Conservation (phyloP, 2,888 invertebrate species). For the Tetragonisca angustula region DNA sequence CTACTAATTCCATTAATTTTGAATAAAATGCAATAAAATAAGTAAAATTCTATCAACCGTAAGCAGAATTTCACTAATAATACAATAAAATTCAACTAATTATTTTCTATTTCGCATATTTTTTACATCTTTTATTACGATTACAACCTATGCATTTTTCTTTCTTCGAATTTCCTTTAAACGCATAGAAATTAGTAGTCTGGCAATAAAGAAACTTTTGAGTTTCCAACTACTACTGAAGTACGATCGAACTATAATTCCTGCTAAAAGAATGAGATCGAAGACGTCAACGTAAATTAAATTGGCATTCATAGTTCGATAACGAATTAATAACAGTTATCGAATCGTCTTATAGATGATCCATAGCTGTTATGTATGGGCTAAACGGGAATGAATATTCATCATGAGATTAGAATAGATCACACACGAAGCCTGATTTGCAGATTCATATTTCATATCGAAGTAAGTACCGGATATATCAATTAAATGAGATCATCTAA, state of each 20-base stretch:
- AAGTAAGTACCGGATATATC: background rate
- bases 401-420: conserved; percentile 4
- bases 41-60: too few species aligned
- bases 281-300: background rate
- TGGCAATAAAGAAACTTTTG: background rate
- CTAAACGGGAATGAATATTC: conserved; percentile 9
- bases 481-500: too few species aligned
- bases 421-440: too few species aligned
- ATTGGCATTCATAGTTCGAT: background rate
- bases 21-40: too few species aligned
- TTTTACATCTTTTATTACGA: background rate
- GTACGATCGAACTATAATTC: background rate
- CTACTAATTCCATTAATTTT: too few species aligned
- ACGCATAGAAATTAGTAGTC: too few species aligned
- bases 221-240: background rate
- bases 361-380: background rate
- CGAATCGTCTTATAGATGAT: conserved; percentile 9
- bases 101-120: too few species aligned
- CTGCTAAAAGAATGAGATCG: background rate
- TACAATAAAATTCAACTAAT: too few species aligned
- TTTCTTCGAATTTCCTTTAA: too few species aligned
- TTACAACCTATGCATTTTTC: too few species aligned
- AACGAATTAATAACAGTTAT: background rate
- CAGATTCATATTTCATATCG: background rate
- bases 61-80: too few species aligned